Base-by-base conservation (phyloP, 2,113 vertebrate genomes). In the Leucopsar rothschildi region DNA sequence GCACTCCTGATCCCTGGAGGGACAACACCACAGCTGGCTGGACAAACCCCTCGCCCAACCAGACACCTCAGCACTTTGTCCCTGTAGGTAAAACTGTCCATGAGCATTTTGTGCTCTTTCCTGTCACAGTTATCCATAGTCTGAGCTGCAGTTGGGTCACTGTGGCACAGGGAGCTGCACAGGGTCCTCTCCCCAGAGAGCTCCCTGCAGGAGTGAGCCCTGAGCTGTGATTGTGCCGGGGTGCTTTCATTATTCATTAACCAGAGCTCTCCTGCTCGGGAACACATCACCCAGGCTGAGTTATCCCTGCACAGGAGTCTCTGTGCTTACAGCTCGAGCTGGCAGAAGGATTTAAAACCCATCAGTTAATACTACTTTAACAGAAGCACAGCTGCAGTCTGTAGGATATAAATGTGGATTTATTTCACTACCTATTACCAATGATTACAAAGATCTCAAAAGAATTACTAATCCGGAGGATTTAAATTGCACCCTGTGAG, bases 391-490 rank as follows among this genome's bases (percentile, higher is more conserved):
- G 93, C 95, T 96, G 95, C 95, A 72, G 91, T 57, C 88, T 95
- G 90, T 33, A 78, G 88, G 95, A 91, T 91, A 95, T 45, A 93
- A 92, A 93, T 40, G 80, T 86, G 94, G 94, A 95, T 97, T 97
- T 97, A 96, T 88, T 97, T 95, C 83, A 92, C 93, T 82, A 86
- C 88, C 92, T 96, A 90, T 88, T 94, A 95, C 91, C 81, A 70
- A 77, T 93, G 92, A 94, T 95, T 92, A 91, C 91, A 89, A 96
- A 92, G 93, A 96, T 92, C 92, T 96, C 93, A 56, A 94, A 97
- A 92, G 92, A 95, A 95, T 93, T 92, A 86, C 90, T 96, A 93
- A 97, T 96, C 92, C 17, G 0, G 76, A 80, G 85, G 92, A 91
- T 96, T 97, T 94, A 94, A 84, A 77, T 88, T 86, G 88, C 92